Evolutionary conservation across 2,888 invertebrate genomes (phyloP), one percentile per base, ranked within the genome.

Genomic region (Platycnemis pennipes): DNA sequence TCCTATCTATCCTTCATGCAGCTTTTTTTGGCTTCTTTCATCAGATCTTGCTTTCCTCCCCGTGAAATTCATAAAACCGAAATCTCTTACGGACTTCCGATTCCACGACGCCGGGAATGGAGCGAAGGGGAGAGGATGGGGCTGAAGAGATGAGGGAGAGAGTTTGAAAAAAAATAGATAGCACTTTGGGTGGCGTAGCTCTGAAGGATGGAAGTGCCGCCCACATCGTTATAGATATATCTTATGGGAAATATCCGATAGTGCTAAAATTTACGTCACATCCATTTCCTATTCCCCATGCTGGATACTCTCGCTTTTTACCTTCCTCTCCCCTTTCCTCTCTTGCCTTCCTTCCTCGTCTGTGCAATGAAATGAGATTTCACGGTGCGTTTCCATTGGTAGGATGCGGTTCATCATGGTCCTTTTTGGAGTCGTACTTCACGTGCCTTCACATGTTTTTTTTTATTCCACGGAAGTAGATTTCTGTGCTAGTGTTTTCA

Each of bases 181-280:
- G 11, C 37, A 13, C 37, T 37, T 37, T 37, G 63, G 26, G 22
- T n/a, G 63, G 63, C 26, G 63, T 63, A n/a, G 26, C 63, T n/a
- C 37, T 77, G 31, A 37, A 11, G 77, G 77, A n/a, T 37, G 37
- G 8, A 91, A 91, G 56, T 44, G 91, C 63, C 91, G 44, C 63
- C 69, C n/a, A 45, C 22, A 69, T 69, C 91, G 91, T 91, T 91
- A 91, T 69, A 77, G 77, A 77, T 77, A 91, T 91, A 63, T 91
- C 91, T 91, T 91, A 63, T 91, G 63, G 89, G 89, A 89, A 89
- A 89, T 89, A 89, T 89, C 89, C 89, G 89, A 89, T 89, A 89
- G 89, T 42, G 22, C 69, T 91, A 91, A 91, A 91, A 63, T 77
- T 91, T 69, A 91, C 91, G 42, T 91, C 69, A 37, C 77, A 37